Conservation (phyloP, 2,113 vertebrate genomes). For the Okapia johnstoni region DNA sequence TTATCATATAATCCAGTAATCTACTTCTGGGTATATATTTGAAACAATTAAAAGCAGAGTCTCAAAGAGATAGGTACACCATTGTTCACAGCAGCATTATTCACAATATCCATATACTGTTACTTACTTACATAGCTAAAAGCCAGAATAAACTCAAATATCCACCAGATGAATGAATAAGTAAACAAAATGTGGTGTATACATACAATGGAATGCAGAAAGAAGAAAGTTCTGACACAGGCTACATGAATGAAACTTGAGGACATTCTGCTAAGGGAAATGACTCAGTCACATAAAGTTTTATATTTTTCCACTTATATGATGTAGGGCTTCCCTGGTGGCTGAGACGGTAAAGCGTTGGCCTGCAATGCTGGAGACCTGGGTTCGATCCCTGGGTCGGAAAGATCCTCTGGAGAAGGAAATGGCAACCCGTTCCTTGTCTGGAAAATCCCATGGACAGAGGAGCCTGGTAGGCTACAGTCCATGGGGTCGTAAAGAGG, state of each 20-base stretch:
- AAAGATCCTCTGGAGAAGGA: neutral
- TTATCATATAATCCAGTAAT: neutral
- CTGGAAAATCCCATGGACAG: neutral
- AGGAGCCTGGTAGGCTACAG: neutral
- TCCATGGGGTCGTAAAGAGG: neutral
- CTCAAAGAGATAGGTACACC: neutral
- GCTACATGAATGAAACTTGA: neutral
- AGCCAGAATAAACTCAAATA: neutral
- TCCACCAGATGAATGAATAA: neutral
- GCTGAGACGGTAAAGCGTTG: neutral
- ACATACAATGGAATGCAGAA: neutral
- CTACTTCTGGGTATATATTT: neutral
- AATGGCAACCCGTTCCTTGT: neutral
- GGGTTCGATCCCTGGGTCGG: fast-evolving
- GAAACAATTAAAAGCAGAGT: neutral
- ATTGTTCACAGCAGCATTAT: neutral
- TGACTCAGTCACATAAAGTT: neutral
- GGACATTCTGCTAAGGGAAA: neutral
- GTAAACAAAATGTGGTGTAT: neutral
- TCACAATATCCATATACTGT: neutral
- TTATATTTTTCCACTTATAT: neutral
- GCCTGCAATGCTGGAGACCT: neutral
- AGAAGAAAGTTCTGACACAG: neutral
- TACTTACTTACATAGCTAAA: neutral
- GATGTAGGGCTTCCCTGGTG: neutral